Evolutionary conservation across 2,113 vertebrate species (phyloP), one percentile per base, ranked within the genome.

Genomic region (Ahaetulla prasina): DNA sequence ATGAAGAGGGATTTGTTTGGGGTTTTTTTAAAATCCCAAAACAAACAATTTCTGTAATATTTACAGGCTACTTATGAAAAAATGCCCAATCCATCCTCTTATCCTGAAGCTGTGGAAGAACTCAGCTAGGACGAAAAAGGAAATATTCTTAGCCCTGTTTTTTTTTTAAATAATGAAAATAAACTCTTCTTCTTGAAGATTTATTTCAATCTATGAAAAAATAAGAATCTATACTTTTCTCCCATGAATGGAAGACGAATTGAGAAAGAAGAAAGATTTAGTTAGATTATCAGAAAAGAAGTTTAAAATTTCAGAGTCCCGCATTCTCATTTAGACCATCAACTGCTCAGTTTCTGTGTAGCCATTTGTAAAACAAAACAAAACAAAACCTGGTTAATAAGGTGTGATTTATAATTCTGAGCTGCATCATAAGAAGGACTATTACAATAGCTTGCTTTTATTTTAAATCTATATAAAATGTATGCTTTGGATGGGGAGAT

Each of bases 381-480:
- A 90, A 80, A 35, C 1, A 80, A 0, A 23, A 30, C 39, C 11
- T 27, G 12, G 60, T 47, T 63, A 25, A 35, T 23, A 30, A 7
- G 22, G 49, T 49, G n/a, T 25, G n/a, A 35, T 85, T 93, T 92
- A 10, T 91, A 93, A 50, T n/a, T 87, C 16, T 87, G 52, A 45
- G 22, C 3, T 85, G 8, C 18, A 39, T n/a, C 22, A 49, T 55
- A n/a, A 89, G 90, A 92, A 35, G 0, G 6, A 35, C 10, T 55
- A 87, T 8, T 55, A 39, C 3, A 55, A 92, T 35, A 68, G n/a
- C 90, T 88, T 57, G 43, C 57, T 90, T 43, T 93, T 57, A 63
- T 92, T 74, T 74, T 18, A 74, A 90, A 93, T 87, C 27, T 92
- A 91, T 85, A 93, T 53, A 23, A 91, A 7, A 47, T 87, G 9